Percentiles rank a stretch among this genome's conserved stretches.
phyloP scores from a whole-genome alignment of 1,140 invertebrate genomes.

The Mactra quadrangularis region DNA sequence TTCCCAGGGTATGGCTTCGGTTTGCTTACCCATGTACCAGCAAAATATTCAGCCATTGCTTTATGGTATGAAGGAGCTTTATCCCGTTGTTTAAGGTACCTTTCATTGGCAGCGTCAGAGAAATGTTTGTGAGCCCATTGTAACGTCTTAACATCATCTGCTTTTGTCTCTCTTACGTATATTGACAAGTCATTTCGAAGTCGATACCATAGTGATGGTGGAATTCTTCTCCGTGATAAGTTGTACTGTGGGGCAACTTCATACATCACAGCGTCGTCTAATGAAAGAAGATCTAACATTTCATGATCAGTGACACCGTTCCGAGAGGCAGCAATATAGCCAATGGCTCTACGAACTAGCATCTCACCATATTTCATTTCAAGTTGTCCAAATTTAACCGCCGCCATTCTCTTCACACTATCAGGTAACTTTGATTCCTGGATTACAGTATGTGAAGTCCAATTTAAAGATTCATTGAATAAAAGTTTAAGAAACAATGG shows the following conservation, averaged over 20 bases:
- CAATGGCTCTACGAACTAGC: slow-evolving; percentile 85
- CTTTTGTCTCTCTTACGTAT: slow-evolving; percentile 87
- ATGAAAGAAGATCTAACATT: slow-evolving; percentile 89
- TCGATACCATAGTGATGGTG: slow-evolving; percentile 88
- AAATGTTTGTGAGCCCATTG: slow-evolving; percentile 88
- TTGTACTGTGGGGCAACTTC: slow-evolving; percentile 73
- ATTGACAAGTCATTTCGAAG: slow-evolving; percentile 87
- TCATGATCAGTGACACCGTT: slow-evolving; percentile 90
- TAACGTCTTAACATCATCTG: slow-evolving; percentile 86
- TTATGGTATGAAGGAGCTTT: slow-evolving; percentile 83
- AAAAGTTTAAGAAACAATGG: slow-evolving; percentile 80
- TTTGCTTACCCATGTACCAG: slow-evolving; percentile 72
- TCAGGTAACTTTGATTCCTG: slow-evolving; percentile 75
- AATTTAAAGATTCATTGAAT: slow-evolving; percentile 77
- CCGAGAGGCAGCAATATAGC: slow-evolving; percentile 88
- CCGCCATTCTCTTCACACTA: slow-evolving; percentile 75
- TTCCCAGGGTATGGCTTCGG: slow-evolving; percentile 75
- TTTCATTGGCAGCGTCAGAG: slow-evolving; percentile 85
- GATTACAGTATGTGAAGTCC: slow-evolving; percentile 75
- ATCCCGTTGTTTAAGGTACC: slow-evolving; percentile 84
- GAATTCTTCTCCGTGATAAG: slow-evolving; percentile 82
- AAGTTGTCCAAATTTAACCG: slow-evolving; percentile 87
- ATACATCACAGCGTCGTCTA: slow-evolving; percentile 88
- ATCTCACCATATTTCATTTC: slow-evolving; percentile 88
- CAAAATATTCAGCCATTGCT: slow-evolving; percentile 86